Percentiles rank a stretch among this genome's conserved stretches.
phyloP scores from a whole-genome alignment of 2,797 vertebrate genomes.

The Chrosomus eos region DNA sequence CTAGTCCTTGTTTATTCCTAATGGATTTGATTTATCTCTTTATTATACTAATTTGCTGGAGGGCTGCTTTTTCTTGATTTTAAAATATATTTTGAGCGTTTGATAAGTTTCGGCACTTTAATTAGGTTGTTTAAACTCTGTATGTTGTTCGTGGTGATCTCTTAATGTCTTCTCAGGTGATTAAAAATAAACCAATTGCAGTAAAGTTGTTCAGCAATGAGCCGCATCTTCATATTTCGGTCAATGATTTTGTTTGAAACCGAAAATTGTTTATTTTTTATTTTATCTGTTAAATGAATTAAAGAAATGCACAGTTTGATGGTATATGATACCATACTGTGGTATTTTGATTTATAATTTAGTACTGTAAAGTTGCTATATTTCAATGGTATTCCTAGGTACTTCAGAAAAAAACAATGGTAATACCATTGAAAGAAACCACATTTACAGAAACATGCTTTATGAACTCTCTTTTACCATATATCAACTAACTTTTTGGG shows the following conservation, averaged over 20 bases:
- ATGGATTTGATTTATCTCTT: background rate
- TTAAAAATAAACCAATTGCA: background rate
- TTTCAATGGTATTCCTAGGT: background rate
- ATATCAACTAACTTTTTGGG: background rate
- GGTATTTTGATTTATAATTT: background rate
- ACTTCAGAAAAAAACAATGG: background rate
- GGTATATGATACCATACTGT: background rate
- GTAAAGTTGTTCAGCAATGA: background rate
- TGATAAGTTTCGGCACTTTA: background rate
- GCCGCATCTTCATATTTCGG: background rate
- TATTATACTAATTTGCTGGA: background rate
- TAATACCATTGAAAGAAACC: background rate
- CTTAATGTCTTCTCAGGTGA: background rate
- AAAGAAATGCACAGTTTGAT: background rate
- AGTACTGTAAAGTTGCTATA: too few species aligned
- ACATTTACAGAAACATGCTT: background rate
- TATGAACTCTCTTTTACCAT: too few species aligned
- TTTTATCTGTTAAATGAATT: background rate
- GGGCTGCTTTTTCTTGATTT: background rate
- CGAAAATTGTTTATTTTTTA: rapidly evolving
- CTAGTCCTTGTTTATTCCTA: background rate
- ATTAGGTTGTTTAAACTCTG: background rate
- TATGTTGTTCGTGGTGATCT: background rate
- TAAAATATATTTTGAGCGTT: too few species aligned
- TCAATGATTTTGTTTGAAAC: background rate